Percentiles rank a stretch among this genome's conserved stretches.
Conservation (phyloP, 2,113 vertebrate genomes). For the Alosa alosa region DNA sequence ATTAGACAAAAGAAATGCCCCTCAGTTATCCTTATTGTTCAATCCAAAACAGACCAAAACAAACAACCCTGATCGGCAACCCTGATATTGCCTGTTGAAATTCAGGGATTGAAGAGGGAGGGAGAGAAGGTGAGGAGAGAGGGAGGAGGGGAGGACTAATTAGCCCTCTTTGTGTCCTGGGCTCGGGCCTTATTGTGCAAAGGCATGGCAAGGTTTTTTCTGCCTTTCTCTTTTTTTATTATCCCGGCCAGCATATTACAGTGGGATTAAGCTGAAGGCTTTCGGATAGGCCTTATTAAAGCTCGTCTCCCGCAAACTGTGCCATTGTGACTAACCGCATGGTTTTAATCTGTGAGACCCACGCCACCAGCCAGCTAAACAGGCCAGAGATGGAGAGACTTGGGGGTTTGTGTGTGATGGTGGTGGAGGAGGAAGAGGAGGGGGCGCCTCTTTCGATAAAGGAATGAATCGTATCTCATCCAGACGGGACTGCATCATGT, state of each 20-base stretch:
- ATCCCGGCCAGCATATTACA: conserved; percentile 51
- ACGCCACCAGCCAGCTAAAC: conserved; percentile 23
- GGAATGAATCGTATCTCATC: conserved; percentile 68
- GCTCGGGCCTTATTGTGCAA: conserved; percentile 40
- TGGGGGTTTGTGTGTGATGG: not conserved
- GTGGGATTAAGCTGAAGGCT: conserved; percentile 40
- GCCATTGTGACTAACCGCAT: conserved; percentile 36
- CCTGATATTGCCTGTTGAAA: conserved; percentile 46
- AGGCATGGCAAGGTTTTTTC: conserved; percentile 32
- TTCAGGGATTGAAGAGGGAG: conserved; percentile 35
- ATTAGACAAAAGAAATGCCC: not conserved
- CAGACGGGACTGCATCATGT: conserved; percentile 58
- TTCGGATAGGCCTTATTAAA: conserved; percentile 38
- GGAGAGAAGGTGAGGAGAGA: conserved; percentile 29
- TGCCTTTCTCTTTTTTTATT: conserved; percentile 26
- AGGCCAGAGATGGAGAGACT: not conserved
- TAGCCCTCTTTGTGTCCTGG: conserved; percentile 54
- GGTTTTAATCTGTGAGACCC: conserved; percentile 46
- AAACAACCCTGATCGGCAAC: conserved; percentile 32
- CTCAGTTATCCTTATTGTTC: not conserved
- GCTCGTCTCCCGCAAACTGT: conserved; percentile 28
- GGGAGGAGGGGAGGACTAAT: conserved; percentile 48
- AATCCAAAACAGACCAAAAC: conserved; percentile 36
- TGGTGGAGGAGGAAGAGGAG: conserved; percentile 2
- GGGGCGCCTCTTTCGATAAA: conserved; percentile 51